phyloP scores from a whole-genome alignment of 2,888 invertebrate species.

The Pachymerium ferrugineum region DNA sequence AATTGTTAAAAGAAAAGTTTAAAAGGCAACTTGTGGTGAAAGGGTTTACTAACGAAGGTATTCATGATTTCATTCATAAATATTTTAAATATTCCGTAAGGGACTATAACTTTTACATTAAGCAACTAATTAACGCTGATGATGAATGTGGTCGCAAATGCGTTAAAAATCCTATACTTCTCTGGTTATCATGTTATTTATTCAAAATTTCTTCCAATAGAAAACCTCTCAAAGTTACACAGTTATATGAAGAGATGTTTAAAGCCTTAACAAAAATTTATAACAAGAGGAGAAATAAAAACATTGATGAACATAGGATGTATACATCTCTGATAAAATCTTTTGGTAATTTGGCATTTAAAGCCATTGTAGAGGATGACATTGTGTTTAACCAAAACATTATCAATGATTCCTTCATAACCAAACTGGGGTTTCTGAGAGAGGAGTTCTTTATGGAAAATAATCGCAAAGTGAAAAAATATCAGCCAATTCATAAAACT shows the following conservation, averaged over 20 bases:
- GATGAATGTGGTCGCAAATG: neutral
- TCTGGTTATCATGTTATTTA: neutral
- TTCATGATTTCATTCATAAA: neutral
- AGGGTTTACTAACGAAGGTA: neutral
- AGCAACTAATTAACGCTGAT: neutral
- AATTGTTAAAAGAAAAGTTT: neutral
- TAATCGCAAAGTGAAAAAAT: neutral
- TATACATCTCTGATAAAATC: neutral
- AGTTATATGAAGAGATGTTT: neutral
- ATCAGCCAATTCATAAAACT: neutral
- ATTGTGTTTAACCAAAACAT: neutral
- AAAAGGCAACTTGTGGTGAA: neutral
- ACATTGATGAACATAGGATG: neutral
- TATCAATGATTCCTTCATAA: neutral
- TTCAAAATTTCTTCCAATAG: neutral
- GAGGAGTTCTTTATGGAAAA: neutral
- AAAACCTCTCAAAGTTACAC: neutral
- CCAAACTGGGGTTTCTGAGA: neutral
- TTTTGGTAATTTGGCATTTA: neutral
- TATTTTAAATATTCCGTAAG: neutral
- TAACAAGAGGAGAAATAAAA: neutral
- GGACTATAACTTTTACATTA: neutral
- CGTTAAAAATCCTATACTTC: neutral
- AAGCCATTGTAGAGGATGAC: neutral
- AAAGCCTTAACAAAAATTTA: too few species aligned